Conservation (phyloP, 2,888 invertebrate species). For the Tetragonisca angustula region DNA sequence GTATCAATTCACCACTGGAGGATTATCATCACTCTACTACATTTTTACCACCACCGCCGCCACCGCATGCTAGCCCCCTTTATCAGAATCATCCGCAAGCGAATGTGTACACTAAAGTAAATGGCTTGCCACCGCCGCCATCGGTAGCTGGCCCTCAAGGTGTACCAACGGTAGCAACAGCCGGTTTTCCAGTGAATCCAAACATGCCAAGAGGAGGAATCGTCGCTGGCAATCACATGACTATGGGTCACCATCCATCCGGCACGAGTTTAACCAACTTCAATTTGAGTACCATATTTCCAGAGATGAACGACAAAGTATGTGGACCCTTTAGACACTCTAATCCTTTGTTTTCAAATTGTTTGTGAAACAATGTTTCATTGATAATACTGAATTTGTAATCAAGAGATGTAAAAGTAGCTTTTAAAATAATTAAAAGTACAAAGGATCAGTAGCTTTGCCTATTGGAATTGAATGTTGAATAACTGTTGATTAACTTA, state of each 20-base stretch:
- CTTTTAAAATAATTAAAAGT: neutral
- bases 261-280: conserved; percentile 90
- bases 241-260: conserved; percentile 81
- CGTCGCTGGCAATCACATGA: conserved; percentile 74
- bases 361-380: neutral
- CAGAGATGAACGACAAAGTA: conserved; percentile 89
- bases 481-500: neutral
- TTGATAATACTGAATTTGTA: neutral
- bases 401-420: neutral
- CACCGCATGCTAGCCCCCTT: conserved; percentile 76
- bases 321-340: conserved; percentile 7
- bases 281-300: conserved; percentile 93
- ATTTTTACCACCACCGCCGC: conserved; percentile 71
- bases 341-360: neutral
- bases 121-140: conserved; percentile 66
- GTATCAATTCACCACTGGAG: conserved; percentile 79
- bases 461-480: neutral
- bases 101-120: conserved; percentile 77
- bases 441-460: conserved; percentile 3
- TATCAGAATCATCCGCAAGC: conserved; percentile 81
- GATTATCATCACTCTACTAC: conserved; percentile 80
- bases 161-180: conserved; percentile 61
- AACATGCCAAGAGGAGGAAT: conserved; percentile 73
- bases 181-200: conserved; percentile 71
- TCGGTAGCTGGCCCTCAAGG: conserved; percentile 66